A percentile compares a stretch with the other conserved stretches of the same genome.
These are phyloP conservation scores for Euura lappo DNA, from an alignment of 1,140 invertebrate genomes.

Conservation along the genomic window DNA sequence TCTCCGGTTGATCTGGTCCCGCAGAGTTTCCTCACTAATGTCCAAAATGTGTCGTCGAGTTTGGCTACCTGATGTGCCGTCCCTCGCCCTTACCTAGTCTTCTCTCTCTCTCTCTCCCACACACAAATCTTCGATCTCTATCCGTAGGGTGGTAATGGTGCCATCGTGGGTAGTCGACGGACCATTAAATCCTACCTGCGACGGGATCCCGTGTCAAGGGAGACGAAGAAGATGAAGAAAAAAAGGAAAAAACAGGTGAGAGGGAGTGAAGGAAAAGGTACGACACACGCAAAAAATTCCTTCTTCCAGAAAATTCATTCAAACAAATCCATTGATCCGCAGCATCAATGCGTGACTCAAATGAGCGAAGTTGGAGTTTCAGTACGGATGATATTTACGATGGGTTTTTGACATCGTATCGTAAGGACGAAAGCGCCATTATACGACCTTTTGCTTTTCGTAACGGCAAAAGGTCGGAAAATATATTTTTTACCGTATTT, in stretches of 20 bases:
- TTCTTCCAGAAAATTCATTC: too few species aligned
- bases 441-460: too few species aligned
- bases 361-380: too few species aligned
- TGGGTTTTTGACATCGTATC: too few species aligned
- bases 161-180: slow-evolving; percentile 11
- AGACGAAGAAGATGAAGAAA: slow-evolving; percentile 26
- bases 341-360: too few species aligned
- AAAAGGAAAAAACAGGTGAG: slow-evolving; percentile 1
- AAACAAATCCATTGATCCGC: too few species aligned
- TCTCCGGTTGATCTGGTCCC: not conserved
- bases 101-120: slow-evolving; percentile 26
- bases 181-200: slow-evolving; percentile 2
- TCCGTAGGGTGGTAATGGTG: slow-evolving; percentile 16
- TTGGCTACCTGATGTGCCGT: slow-evolving; percentile 29
- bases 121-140: slow-evolving; percentile 12
- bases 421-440: too few species aligned
- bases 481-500: too few species aligned
- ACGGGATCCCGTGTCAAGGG: slow-evolving; percentile 16
- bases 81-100: slow-evolving; percentile 31
- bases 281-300: slow-evolving; percentile 16
- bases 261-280: slow-evolving; percentile 25
- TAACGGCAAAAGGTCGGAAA: too few species aligned
- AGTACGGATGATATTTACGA: too few species aligned
- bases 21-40: slow-evolving; percentile 5
- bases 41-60: slow-evolving; percentile 29